Conservation (phyloP, 2,797 vertebrate species). For the Pseudotriccus pelzelni region DNA sequence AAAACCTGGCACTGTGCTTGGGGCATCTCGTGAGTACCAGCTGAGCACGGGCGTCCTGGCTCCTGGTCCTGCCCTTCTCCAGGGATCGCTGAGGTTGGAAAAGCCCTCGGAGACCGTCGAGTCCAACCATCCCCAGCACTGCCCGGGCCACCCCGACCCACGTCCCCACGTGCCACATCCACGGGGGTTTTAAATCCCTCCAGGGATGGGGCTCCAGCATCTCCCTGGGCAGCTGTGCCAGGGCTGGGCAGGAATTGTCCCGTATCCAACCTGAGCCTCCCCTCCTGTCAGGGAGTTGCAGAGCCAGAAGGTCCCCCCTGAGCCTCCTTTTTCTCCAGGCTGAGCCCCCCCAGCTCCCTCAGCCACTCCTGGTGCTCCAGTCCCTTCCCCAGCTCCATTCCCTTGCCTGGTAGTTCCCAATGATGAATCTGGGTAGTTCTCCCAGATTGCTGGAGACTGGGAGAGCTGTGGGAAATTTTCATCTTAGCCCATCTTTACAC, state of each 20-base stretch:
- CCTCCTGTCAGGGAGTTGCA: background rate
- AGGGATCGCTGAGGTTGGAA: background rate
- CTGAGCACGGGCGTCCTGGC: too few relatives aligned
- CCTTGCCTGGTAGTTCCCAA: background rate
- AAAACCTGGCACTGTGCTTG: too few relatives aligned
- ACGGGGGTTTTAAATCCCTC: background rate
- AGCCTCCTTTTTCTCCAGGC: background rate
- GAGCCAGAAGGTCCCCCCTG: background rate
- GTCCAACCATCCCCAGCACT: background rate
- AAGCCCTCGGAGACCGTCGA: background rate
- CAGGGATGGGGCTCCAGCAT: accelerated
- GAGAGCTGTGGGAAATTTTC: background rate
- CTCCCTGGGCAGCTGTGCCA: background rate
- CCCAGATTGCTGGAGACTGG: background rate
- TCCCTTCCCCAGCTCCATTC: background rate
- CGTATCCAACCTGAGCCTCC: accelerated
- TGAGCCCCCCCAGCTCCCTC: background rate
- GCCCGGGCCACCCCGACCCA: background rate
- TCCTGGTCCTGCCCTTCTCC: background rate
- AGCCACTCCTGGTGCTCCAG: background rate
- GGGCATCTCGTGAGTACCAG: too few relatives aligned
- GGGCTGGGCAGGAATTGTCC: background rate
- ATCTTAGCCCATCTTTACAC: background rate
- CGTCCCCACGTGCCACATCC: background rate
- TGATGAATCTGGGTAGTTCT: too few relatives aligned